Conservation (phyloP, 2,888 invertebrate species). For the Oxystoma pomonae region DNA sequence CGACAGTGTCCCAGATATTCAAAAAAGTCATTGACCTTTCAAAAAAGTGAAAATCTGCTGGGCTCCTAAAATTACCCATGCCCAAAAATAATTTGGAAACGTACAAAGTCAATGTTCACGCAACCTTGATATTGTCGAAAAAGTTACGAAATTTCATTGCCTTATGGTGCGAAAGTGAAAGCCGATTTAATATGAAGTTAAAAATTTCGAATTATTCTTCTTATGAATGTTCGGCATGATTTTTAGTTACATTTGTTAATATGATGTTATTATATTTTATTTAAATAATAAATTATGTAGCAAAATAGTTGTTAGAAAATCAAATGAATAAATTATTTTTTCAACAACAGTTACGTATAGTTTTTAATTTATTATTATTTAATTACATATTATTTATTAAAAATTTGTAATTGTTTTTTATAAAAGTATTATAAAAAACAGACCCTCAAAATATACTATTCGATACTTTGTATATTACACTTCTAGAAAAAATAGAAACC, state of each 20-base stretch:
- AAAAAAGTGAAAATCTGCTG: conserved; percentile 17
- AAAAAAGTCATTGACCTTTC: conserved; percentile 21
- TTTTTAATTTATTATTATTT: no score
- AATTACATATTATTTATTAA: no score
- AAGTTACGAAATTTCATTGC: conserved; percentile 19
- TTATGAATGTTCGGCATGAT: background rate
- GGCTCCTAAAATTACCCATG: background rate
- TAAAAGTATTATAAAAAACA: no score
- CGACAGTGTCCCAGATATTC: conserved; percentile 23
- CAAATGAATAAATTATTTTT: no score
- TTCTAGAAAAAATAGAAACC: no score
- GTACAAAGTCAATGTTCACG: conserved; percentile 38
- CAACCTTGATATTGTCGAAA: conserved; percentile 41
- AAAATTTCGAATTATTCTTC: conserved; percentile 14
- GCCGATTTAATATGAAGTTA: conserved; percentile 12
- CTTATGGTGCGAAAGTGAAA: conserved; percentile 23
- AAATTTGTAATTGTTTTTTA: no score
- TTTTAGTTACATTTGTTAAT: background rate
- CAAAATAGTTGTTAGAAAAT: no score
- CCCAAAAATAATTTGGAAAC: conserved; percentile 24
- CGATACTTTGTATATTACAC: no score
- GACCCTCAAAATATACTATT: no score
- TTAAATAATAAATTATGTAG: no score
- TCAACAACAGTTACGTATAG: no score
- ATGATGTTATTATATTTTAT: no score